Base-by-base conservation (phyloP, 2,888 invertebrate genomes). In the Aelia acuminata region DNA sequence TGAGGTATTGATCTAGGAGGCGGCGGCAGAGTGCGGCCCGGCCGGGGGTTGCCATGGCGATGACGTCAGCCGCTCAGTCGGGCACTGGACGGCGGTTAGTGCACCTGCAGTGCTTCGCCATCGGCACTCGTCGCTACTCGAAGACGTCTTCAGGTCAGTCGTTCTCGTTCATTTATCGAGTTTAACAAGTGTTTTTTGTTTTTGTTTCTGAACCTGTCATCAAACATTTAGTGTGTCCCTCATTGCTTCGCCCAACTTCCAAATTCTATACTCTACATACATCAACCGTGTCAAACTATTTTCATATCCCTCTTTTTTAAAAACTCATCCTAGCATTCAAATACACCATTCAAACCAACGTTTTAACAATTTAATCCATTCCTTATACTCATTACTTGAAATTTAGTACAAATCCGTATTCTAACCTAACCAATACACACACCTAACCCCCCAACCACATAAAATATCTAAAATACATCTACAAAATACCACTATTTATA, bases 11-110 rank as follows among this genome's bases (percentile, higher is more conserved):
- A 80, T 80, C 80, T 47, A n/a, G 80, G 15, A 47, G 80, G 80
- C 75, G 75, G 39, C 75, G 75, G 75, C 80, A 80, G 80, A 80
- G 80, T 80, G 80, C 80, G 80, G 80, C 80, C 80, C 80, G 80
- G 80, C 43, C 80, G 80, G 80, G 80, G 80, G 80, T 80, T 80
- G 80, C 80, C 80, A 80, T 80, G 80, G 80, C 80, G 80, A 80
- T 80, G 80, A 80, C 80, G 80, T 80, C 80, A 80, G 80, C 80
- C 80, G 80, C 80, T 80, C 80, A 80, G 80, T 80, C 80, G 80
- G 80, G n/a, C 80, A 80, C 43, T 47, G 80, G 80, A 80, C 80
- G 80, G 80, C 80, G 80, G 80, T 80, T 43, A 80, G 80, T 80
- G 80, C 80, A 47, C 43, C 80, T 80, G 80, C 43, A 47, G 80